phyloP scores from a whole-genome alignment of 2,113 vertebrate species.

The Phocoena phocoena region DNA sequence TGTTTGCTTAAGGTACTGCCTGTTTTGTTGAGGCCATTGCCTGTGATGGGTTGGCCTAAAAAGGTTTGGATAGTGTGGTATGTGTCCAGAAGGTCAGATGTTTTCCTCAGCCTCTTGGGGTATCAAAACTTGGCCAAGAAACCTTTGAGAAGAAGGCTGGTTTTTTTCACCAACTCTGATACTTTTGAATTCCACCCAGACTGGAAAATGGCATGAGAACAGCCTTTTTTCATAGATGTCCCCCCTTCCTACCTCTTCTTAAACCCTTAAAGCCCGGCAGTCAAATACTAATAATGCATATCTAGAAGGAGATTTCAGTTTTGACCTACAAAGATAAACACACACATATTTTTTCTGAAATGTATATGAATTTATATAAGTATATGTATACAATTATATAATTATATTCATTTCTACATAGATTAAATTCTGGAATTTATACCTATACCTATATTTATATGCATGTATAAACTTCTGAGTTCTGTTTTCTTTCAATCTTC shows the following conservation, averaged over 20 bases:
- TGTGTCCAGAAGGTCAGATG: slow-evolving; percentile 15
- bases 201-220: slow-evolving; percentile 39
- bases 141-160: slow-evolving; percentile 42
- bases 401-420: neutral
- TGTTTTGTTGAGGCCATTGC: neutral
- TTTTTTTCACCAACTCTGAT: neutral
- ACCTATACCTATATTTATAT: neutral
- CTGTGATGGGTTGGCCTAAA: neutral
- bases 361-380: neutral
- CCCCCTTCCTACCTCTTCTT: neutral
- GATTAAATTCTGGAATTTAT: neutral
- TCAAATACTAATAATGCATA: neutral
- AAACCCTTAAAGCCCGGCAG: neutral
- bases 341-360: neutral
- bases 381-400: neutral
- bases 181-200: slow-evolving; percentile 41
- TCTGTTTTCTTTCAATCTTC: slow-evolving; percentile 2
- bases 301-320: neutral
- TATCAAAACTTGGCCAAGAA: slow-evolving; percentile 44
- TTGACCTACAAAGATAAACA: neutral
- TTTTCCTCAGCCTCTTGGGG: slow-evolving; percentile 20
- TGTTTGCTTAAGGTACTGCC: neutral
- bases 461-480: neutral
- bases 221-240: neutral
- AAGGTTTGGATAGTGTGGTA: neutral